Conservation (phyloP, 1,140 invertebrate species). For the Trachymyrmex cornetzi region DNA sequence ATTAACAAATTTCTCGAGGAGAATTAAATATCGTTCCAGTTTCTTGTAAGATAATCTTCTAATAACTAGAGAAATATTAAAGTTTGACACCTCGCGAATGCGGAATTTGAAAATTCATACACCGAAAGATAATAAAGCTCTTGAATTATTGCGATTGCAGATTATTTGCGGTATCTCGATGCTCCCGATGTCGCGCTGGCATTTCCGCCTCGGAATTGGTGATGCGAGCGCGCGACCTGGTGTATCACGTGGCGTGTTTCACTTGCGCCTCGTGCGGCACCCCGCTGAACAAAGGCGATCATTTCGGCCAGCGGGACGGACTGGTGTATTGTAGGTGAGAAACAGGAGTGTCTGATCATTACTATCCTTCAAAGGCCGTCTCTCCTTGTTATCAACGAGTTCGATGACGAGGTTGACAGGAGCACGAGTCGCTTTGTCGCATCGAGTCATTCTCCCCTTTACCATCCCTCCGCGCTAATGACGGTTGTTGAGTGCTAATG, state of each 20-base stretch:
- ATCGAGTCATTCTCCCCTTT: slow-evolving; percentile 22
- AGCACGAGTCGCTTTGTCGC: slow-evolving; percentile 69
- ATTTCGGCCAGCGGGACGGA: slow-evolving; percentile 94
- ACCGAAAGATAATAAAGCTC: neutral
- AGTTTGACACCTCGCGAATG: neutral
- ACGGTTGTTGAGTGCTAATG: slow-evolving; percentile 47
- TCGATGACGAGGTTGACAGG: slow-evolving; percentile 77
- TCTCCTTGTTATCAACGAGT: slow-evolving; percentile 78
- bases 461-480: slow-evolving; percentile 13
- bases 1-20: neutral
- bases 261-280: slow-evolving; percentile 94
- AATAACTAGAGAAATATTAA: neutral
- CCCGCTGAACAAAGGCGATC: slow-evolving; percentile 93
- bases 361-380: slow-evolving; percentile 74
- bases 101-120: neutral
- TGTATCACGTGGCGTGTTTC: slow-evolving; percentile 97
- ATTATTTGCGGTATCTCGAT: slow-evolving; percentile 93
- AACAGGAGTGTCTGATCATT: slow-evolving; percentile 71
- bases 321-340: slow-evolving; percentile 91
- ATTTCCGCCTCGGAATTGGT: slow-evolving; percentile 96
- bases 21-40: neutral
- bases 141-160: slow-evolving; percentile 85
- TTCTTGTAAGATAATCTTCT: neutral
- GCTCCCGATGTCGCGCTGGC: slow-evolving; percentile 93
- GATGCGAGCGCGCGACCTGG: slow-evolving; percentile 95